Evolutionary conservation across 2,797 vertebrate species (phyloP).

Genomic region (Molossus alvarezi): DNA sequence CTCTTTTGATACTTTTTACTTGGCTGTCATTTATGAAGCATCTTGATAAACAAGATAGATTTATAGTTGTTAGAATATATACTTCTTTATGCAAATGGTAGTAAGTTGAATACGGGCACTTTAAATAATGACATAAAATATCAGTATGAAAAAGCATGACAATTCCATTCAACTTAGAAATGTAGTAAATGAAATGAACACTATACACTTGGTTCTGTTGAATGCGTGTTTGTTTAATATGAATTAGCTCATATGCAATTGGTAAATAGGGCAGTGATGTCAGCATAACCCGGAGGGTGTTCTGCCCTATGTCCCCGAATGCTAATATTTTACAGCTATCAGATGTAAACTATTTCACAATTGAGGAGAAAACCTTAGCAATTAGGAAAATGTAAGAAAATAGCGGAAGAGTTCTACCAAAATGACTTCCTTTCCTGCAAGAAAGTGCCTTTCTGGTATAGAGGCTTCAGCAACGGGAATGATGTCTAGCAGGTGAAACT

Average conservation of each 20-base stretch:
- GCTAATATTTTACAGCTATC: slow-evolving; percentile 29
- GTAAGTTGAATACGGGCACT: neutral
- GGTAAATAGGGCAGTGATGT: neutral
- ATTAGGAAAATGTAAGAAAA: slow-evolving; percentile 35
- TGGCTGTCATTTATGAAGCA: slow-evolving; percentile 63
- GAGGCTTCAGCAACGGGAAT: slow-evolving; percentile 1
- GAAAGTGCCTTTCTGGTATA: neutral
- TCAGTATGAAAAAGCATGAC: slow-evolving; percentile 52
- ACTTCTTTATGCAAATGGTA: slow-evolving; percentile 46
- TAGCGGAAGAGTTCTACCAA: slow-evolving; percentile 23
- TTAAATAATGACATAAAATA: slow-evolving; percentile 65
- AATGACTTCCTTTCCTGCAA: slow-evolving; percentile 33
- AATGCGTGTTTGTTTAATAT: slow-evolving; percentile 46
- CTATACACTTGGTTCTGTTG: neutral
- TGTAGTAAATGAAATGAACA: slow-evolving; percentile 38
- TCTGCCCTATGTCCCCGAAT: neutral
- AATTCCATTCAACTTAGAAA: slow-evolving; percentile 10
- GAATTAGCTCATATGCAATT: neutral
- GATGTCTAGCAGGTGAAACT: neutral
- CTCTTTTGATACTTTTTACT: slow-evolving; percentile 58
- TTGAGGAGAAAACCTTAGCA: slow-evolving; percentile 1
- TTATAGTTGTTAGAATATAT: neutral
- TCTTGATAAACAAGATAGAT: slow-evolving; percentile 7
- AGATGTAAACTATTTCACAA: slow-evolving; percentile 4
- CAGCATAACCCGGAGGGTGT: neutral